phyloP scores from a whole-genome alignment of 2,888 invertebrate genomes.

The Pycnomerus fuliginosus region DNA sequence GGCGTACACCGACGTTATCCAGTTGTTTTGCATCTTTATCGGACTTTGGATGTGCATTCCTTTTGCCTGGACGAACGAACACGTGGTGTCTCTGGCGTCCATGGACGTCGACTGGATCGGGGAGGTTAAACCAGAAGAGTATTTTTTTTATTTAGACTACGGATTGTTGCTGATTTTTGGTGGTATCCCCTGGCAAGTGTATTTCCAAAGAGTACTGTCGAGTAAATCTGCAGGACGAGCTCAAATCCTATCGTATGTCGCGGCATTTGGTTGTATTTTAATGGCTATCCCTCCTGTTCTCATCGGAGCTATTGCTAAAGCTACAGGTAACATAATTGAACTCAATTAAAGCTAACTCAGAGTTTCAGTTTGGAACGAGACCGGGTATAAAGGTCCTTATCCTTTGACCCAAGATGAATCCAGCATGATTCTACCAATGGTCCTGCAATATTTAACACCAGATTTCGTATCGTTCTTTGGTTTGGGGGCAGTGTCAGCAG shows the following conservation, averaged over 20 bases:
- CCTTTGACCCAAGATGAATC: slow-evolving; percentile 77
- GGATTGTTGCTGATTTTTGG: slow-evolving; percentile 89
- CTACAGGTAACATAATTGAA: slow-evolving; percentile 66
- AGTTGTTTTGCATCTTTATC: slow-evolving; percentile 96
- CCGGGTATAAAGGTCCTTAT: slow-evolving; percentile 75
- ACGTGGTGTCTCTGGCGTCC: slow-evolving; percentile 78
- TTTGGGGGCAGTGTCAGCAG: slow-evolving; percentile 96
- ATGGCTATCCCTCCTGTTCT: slow-evolving; percentile 97
- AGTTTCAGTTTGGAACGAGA: slow-evolving; percentile 91
- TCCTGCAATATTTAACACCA: slow-evolving; percentile 94
- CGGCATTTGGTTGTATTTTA: slow-evolving; percentile 91
- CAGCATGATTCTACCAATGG: slow-evolving; percentile 95
- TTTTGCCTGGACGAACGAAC: slow-evolving; percentile 87
- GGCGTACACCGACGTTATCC: slow-evolving; percentile 98
- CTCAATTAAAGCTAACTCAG: no score
- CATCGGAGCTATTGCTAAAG: slow-evolving; percentile 95
- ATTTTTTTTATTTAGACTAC: slow-evolving; percentile 84
- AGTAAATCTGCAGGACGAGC: slow-evolving; percentile 93
- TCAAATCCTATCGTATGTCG: slow-evolving; percentile 92
- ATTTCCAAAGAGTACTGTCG: slow-evolving; percentile 96
- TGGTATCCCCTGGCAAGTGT: slow-evolving; percentile 98
- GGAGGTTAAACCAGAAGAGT: slow-evolving; percentile 66
- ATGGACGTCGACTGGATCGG: slow-evolving; percentile 92
- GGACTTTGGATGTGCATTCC: slow-evolving; percentile 98
- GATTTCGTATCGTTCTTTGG: slow-evolving; percentile 96